Conservation (phyloP, 2,797 vertebrate species). For the Hypotaenidia okinawae region DNA sequence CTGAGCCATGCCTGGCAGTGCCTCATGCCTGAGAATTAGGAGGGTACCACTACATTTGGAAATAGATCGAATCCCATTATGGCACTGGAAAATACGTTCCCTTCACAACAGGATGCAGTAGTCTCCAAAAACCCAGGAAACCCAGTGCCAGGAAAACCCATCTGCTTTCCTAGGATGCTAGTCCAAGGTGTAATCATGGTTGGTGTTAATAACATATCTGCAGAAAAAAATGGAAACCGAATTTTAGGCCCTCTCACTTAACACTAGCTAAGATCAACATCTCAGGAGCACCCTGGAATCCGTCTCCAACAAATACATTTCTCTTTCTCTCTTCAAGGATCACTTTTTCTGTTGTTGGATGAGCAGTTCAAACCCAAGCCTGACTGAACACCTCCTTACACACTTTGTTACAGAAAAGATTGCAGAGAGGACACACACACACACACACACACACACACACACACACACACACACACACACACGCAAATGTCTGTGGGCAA, state of each 20-base stretch:
- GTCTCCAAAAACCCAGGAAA: conserved; percentile 45
- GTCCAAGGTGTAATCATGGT: background rate
- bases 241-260: background rate
- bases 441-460: background rate
- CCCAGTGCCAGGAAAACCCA: conserved; percentile 41
- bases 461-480: accelerated
- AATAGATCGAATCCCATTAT: conserved; percentile 14
- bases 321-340: background rate
- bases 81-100: conserved; percentile 11
- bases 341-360: background rate
- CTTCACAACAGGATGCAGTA: conserved; percentile 12
- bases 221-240: conserved; percentile 17
- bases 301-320: background rate
- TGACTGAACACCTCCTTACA: background rate
- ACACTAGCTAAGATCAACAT: background rate
- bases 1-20: conserved; percentile 17
- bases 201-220: conserved; percentile 32
- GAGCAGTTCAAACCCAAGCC: background rate
- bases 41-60: conserved; percentile 35
- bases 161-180: conserved; percentile 44
- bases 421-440: background rate
- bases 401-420: background rate
- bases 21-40: background rate
- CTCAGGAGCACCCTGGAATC: background rate
- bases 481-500: background rate